phyloP scores from a whole-genome alignment of 2,113 vertebrate genomes.

The Crotalus viridis region DNA sequence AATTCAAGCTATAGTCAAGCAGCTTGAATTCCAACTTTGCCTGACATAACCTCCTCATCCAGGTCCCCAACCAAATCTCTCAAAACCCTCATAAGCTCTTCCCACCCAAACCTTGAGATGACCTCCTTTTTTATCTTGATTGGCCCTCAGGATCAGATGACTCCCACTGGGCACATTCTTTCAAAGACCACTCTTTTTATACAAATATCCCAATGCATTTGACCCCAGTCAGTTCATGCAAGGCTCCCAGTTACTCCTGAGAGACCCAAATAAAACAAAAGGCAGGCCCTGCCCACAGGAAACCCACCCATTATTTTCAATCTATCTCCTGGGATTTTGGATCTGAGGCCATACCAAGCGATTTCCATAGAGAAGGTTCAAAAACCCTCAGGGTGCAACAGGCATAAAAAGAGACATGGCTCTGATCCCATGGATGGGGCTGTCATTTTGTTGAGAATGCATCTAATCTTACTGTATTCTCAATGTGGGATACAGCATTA shows the following conservation, averaged over 20 bases:
- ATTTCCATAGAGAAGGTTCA: not conserved
- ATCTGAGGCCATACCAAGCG: not conserved
- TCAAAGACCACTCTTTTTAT: not conserved
- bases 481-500: not conserved
- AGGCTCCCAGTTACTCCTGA: not conserved
- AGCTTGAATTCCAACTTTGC: not conserved
- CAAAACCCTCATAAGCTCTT: not conserved
- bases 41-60: not conserved
- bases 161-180: not conserved
- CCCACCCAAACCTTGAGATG: not conserved
- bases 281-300: not conserved
- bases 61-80: not conserved
- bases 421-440: not conserved
- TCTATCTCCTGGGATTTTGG: not conserved
- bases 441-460: not conserved
- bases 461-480: not conserved
- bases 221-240: not conserved
- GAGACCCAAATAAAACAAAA: not conserved
- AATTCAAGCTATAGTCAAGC: not conserved
- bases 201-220: not conserved
- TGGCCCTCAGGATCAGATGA: not conserved
- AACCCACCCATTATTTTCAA: not conserved
- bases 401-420: not conserved
- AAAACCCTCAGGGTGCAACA: not conserved
- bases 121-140: not conserved